These are phyloP conservation scores for Tachina fera DNA, from an alignment of 2,888 invertebrate genomes.

Conservation along the genomic window DNA sequence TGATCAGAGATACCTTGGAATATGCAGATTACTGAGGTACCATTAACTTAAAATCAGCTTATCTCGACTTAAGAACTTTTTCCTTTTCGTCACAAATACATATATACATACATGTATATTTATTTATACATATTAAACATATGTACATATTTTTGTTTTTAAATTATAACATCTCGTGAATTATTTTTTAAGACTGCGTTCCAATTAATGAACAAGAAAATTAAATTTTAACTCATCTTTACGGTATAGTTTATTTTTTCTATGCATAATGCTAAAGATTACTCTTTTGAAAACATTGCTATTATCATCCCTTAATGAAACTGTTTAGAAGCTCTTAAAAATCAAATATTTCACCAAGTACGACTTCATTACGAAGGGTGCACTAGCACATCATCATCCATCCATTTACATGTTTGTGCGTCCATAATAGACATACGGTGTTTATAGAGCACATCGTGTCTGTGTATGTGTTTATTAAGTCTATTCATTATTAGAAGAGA, in stretches of 20 bases:
- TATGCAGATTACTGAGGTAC: too few species aligned
- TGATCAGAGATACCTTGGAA: too few species aligned
- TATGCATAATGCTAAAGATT: slow-evolving; percentile 30
- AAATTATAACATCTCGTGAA: too few species aligned
- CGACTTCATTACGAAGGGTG: slow-evolving; percentile 11
- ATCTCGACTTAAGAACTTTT: too few species aligned
- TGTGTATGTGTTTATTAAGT: slow-evolving; percentile 18
- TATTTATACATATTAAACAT: too few species aligned
- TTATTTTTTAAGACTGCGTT: too few species aligned
- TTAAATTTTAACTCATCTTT: background rate
- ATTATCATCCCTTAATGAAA: slow-evolving; percentile 52
- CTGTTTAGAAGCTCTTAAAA: slow-evolving; percentile 79
- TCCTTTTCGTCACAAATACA: too few species aligned
- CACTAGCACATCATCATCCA: background rate
- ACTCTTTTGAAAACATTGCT: slow-evolving; percentile 27
- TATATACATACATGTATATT: too few species aligned
- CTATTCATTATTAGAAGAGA: slow-evolving; percentile 22
- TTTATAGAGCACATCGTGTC: slow-evolving; percentile 1
- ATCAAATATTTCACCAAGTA: slow-evolving; percentile 61
- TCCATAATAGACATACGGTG: background rate
- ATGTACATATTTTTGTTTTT: too few species aligned
- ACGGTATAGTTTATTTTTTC: slow-evolving; percentile 51
- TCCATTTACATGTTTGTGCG: background rate
- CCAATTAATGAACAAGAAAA: too few species aligned
- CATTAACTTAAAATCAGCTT: too few species aligned